Evolutionary conservation across 2,113 vertebrate genomes (phyloP).

Genomic region (Coregonus clupeaformis): DNA sequence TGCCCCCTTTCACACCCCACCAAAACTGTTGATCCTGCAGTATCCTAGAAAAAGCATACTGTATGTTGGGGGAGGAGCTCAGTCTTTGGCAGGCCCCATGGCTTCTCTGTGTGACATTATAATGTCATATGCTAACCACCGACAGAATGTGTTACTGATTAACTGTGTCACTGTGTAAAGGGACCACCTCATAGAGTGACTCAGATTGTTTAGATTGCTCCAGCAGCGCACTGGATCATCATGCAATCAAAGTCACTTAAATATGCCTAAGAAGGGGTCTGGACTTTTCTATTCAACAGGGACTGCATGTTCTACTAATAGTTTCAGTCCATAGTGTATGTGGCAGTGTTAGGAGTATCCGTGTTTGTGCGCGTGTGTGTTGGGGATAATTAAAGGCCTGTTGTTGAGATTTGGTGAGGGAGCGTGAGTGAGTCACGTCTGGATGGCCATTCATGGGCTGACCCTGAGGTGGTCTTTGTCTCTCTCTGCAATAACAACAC

Average conservation of each 20-base stretch:
- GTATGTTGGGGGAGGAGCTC: not conserved
- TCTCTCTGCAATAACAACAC: slow-evolving; percentile 44
- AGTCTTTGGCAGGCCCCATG: slow-evolving; percentile 21
- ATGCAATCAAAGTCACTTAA: slow-evolving; percentile 9
- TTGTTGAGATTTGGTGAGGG: slow-evolving; percentile 30
- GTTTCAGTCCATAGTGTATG: too few relatives aligned
- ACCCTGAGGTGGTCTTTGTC: slow-evolving; percentile 47
- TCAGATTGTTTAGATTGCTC: slow-evolving; percentile 25
- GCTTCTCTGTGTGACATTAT: slow-evolving; percentile 28
- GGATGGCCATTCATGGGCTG: slow-evolving; percentile 44
- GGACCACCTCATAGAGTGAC: slow-evolving; percentile 18
- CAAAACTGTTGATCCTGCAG: not conserved
- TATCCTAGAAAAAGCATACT: not conserved
- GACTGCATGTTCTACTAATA: not conserved
- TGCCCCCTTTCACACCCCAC: not conserved
- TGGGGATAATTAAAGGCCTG: slow-evolving; percentile 4
- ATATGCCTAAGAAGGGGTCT: not conserved
- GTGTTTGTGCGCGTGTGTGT: slow-evolving; percentile 10
- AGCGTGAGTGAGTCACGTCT: slow-evolving; percentile 56
- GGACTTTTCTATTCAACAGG: not conserved
- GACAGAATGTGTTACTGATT: slow-evolving; percentile 48
- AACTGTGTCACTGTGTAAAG: slow-evolving; percentile 38
- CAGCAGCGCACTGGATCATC: not conserved
- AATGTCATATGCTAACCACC: slow-evolving; percentile 42
- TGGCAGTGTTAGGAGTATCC: not conserved